Conservation (phyloP, 2,888 invertebrate genomes). For the Pedicia rivosa region DNA sequence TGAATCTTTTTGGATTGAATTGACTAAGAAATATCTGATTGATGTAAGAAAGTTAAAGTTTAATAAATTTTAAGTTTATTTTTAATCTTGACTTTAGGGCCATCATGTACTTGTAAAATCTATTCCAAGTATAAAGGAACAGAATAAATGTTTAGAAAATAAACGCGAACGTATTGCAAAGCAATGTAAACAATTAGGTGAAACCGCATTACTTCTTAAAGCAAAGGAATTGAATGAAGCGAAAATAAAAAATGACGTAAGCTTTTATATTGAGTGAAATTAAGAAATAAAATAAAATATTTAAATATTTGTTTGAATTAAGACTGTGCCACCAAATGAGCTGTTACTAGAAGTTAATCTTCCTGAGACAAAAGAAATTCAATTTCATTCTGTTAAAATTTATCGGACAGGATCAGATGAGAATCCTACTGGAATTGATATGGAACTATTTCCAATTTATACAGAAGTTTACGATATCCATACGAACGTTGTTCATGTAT, state of each 20-base stretch:
- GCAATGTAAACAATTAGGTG: constrained; percentile 47
- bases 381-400: constrained; percentile 43
- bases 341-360: constrained; percentile 59
- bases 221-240: constrained; percentile 46
- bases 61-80: neutral
- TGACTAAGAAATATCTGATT: constrained; percentile 42
- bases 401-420: constrained; percentile 21
- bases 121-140: constrained; percentile 45
- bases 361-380: constrained; percentile 54
- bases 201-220: constrained; percentile 49
- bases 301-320: too few species aligned
- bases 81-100: constrained; percentile 8
- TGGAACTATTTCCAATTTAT: constrained; percentile 50
- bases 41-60: constrained; percentile 9
- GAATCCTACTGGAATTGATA: constrained; percentile 38
- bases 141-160: constrained; percentile 47
- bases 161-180: constrained; percentile 54
- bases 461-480: constrained; percentile 65
- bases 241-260: constrained; percentile 58
- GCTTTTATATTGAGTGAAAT: constrained; percentile 7
- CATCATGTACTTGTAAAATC: constrained; percentile 20
- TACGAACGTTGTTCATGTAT: constrained; percentile 72
- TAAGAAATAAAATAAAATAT: too few species aligned
- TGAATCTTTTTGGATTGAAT: constrained; percentile 50
- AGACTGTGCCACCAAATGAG: constrained; percentile 53